phyloP scores from a whole-genome alignment of 2,113 vertebrate genomes.

The Taurulus bubalis region DNA sequence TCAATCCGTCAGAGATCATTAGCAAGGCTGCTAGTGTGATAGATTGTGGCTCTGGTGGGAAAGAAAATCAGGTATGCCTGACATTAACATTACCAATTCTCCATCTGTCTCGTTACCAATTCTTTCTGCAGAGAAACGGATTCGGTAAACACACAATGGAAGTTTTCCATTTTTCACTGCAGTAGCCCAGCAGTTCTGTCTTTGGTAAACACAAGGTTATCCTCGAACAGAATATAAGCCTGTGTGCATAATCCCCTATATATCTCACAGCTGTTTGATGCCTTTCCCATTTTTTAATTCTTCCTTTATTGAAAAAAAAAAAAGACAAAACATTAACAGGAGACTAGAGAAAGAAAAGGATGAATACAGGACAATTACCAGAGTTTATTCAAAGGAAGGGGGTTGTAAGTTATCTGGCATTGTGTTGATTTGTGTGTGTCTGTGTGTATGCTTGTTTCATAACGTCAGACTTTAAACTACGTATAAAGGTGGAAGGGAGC shows the following conservation, averaged over 20 bases:
- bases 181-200: slow-evolving; percentile 4
- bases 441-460: background rate
- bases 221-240: background rate
- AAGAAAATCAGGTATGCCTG: slow-evolving; percentile 61
- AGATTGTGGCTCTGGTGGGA: slow-evolving; percentile 67
- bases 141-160: slow-evolving; percentile 39
- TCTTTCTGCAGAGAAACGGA: slow-evolving; percentile 22
- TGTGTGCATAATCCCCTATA: background rate
- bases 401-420: background rate
- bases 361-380: background rate
- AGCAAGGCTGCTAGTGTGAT: slow-evolving; percentile 61
- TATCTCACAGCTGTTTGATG: slow-evolving; percentile 10
- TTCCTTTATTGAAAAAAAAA: background rate
- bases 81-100: slow-evolving; percentile 69
- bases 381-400: background rate
- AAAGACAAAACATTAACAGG: background rate
- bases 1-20: slow-evolving; percentile 83
- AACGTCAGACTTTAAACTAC: background rate
- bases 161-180: slow-evolving; percentile 19
- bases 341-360: background rate
- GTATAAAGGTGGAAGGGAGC: background rate
- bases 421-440: background rate
- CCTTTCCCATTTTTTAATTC: background rate
- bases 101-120: slow-evolving; percentile 47
- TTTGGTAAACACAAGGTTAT: slow-evolving; percentile 20